Evolutionary conservation across 2,888 invertebrate species (phyloP), one percentile per base, ranked within the genome.

Genomic region (Chalcis sispes): DNA sequence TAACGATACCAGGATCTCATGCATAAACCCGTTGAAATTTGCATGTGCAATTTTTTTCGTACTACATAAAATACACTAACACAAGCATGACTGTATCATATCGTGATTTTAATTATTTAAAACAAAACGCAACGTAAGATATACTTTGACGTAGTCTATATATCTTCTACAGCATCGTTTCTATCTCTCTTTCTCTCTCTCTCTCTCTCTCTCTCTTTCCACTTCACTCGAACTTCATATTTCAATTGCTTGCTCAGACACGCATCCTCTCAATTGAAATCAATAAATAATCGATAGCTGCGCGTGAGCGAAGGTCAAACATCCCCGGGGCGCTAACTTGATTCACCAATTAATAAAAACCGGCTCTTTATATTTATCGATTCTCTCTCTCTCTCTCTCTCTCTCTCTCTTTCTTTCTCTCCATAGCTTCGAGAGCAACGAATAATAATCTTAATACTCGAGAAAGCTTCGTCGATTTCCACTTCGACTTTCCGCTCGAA

Each of bases 1-100:
- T 56, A 13, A 27, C 67, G 40, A 42, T 56, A n/a, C n/a, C 67
- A 27, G 42, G 29, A 67, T 56, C 56, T 67, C 67, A 46, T 46
- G 67, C 56, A 61, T 54, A 54, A 66, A 20, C 18, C 20, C 64
- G 10, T 8, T 5, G 7, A 52, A 65, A 65, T 65, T 20, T 50
- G 7, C 50, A 23, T 10, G 13, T 1, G 15, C 4, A 61, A 61
- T 25, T 25, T 1, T 10, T 25, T 1, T 10, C 13, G 27, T 27
- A 13, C 27, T 27, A 1, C 54, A 27, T 18, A 48, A 48, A 48
- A 48, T 15, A 13, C 42, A 42, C 42, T 42, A n/a, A n/a, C n/a
- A n/a, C n/a, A n/a, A n/a, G n/a, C n/a, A n/a, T n/a, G n/a, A n/a
- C n/a, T n/a, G n/a, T n/a, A n/a, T n/a, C n/a, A n/a, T n/a, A n/a